phyloP scores from a whole-genome alignment of 1,140 invertebrate genomes.

The Anoplophora glabripennis region DNA sequence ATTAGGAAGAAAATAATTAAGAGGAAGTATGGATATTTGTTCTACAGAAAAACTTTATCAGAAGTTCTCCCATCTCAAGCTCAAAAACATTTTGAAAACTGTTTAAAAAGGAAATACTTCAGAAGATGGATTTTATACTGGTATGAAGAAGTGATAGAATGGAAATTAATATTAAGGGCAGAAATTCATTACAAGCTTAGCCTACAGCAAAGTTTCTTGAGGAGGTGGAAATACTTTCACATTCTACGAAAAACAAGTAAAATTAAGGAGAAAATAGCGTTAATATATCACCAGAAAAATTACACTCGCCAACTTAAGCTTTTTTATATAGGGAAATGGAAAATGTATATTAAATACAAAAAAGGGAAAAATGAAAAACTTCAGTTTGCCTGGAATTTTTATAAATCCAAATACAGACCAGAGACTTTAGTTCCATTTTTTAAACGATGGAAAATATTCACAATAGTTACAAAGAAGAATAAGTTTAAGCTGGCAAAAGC shows the following conservation, averaged over 20 bases:
- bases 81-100: background rate
- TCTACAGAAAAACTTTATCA: constrained; percentile 17
- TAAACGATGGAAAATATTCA: background rate
- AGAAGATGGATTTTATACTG: constrained; percentile 6
- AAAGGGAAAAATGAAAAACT: background rate
- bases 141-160: constrained; percentile 16
- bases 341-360: constrained; percentile 2
- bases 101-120: constrained; percentile 2
- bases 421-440: constrained; percentile 5
- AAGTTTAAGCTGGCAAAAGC: constrained; percentile 13
- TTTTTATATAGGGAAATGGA: constrained; percentile 12
- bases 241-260: background rate
- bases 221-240: constrained; percentile 4
- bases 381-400: constrained; percentile 7
- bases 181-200: constrained; percentile 13
- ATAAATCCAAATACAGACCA: constrained; percentile 11
- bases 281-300: constrained; percentile 4
- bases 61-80: constrained; percentile 18
- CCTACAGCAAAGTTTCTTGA: constrained; percentile 3
- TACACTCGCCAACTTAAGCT: background rate
- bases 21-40: constrained; percentile 17
- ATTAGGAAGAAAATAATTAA: constrained; percentile 16
- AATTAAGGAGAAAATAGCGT: constrained; percentile 12
- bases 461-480: background rate
- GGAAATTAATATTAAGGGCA: constrained; percentile 16